A percentile compares a stretch with the other conserved stretches of the same genome.
Evolutionary conservation across 2,113 vertebrate species (phyloP).

Genomic region (Sarotherodon lohbergeri): DNA sequence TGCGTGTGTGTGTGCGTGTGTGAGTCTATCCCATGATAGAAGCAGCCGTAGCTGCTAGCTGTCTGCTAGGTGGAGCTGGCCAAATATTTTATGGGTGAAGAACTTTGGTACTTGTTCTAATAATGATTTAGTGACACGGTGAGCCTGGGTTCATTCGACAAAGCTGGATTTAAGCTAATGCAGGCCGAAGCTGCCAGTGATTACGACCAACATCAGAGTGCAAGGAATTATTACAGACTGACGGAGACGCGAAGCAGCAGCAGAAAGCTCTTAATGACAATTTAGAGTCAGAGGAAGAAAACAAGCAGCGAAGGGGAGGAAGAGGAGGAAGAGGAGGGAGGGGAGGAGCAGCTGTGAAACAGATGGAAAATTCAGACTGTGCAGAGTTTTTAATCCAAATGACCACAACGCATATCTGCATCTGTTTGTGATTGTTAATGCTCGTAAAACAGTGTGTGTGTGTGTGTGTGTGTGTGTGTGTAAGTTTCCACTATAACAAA

Average conservation of each 20-base stretch:
- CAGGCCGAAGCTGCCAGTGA: background rate
- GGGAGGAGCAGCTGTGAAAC: slow-evolving; percentile 15
- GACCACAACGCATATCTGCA: background rate
- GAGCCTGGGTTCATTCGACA: background rate
- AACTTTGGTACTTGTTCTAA: background rate
- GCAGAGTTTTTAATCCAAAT: background rate
- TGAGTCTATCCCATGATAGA: background rate
- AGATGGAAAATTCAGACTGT: background rate
- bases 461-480: background rate
- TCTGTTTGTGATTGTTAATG: slow-evolving; percentile 9
- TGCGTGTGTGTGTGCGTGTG: background rate
- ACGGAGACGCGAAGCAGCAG: background rate
- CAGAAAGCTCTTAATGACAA: background rate
- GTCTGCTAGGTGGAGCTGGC: background rate
- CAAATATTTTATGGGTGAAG: background rate
- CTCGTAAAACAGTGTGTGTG: slow-evolving; percentile 6
- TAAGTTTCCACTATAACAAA: background rate
- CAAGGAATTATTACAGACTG: background rate
- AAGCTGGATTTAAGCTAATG: background rate
- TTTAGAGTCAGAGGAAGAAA: background rate
- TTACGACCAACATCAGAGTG: background rate
- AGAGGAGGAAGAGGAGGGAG: background rate
- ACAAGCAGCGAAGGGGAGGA: background rate
- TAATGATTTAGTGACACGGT: background rate
- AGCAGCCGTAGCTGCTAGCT: background rate